A percentile compares a stretch with the other conserved stretches of the same genome.
These are phyloP conservation scores for Chrysotoxum bicinctum DNA, from an alignment of 2,888 invertebrate species.

Conservation along the genomic window DNA sequence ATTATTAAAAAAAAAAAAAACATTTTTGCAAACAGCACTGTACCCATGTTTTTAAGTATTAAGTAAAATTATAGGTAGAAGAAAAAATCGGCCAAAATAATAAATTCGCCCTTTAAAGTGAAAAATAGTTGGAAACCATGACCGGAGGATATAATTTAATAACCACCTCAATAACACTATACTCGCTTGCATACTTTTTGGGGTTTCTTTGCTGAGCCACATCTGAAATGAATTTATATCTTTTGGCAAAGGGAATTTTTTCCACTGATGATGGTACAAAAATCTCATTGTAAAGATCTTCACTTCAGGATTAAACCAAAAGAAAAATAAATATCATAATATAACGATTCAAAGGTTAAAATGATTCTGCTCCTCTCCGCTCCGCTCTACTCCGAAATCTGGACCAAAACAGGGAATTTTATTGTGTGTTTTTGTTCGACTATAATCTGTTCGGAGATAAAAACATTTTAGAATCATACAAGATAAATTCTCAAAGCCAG, in stretches of 20 bases:
- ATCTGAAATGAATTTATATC: slow-evolving; percentile 31
- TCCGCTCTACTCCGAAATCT: too few relatives aligned
- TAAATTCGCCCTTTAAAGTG: slow-evolving; percentile 54
- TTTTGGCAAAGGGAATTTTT: slow-evolving; percentile 7
- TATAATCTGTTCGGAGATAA: slow-evolving; percentile 21
- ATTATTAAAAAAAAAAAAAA: background rate
- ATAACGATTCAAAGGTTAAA: slow-evolving; percentile 2
- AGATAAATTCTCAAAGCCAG: background rate
- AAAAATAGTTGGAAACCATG: slow-evolving; percentile 54
- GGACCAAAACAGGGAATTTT: slow-evolving; percentile 2
- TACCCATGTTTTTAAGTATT: background rate
- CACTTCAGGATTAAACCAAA: background rate
- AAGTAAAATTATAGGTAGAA: slow-evolving; percentile 14
- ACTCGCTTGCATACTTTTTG: background rate
- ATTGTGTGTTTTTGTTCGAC: background rate
- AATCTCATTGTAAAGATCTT: slow-evolving; percentile 32
- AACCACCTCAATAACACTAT: slow-evolving; percentile 47
- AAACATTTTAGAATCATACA: slow-evolving; percentile 8
- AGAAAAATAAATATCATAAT: slow-evolving; percentile 17
- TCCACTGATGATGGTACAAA: slow-evolving; percentile 9
- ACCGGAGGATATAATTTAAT: slow-evolving; percentile 61
- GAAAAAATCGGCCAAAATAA: slow-evolving; percentile 60
- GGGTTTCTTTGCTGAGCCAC: background rate
- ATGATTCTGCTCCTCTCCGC: background rate
- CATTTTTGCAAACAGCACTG: background rate